phyloP scores from a whole-genome alignment of 2,888 invertebrate species.

The Pammene aurita region DNA sequence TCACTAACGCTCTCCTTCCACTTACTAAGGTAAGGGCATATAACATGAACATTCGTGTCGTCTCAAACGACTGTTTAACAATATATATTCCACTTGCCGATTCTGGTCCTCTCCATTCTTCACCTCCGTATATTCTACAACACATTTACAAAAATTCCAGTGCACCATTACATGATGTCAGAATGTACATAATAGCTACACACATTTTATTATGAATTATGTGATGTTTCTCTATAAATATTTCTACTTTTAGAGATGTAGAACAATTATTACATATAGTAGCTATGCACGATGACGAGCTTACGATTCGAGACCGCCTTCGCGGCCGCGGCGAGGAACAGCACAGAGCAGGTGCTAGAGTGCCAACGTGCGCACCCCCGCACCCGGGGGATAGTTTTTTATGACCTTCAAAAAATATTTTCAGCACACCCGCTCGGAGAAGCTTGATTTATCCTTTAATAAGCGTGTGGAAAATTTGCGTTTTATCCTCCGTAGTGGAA shows the following conservation, averaged over 20 bases:
- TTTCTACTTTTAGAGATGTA: constrained; percentile 22
- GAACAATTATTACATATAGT: constrained; percentile 10
- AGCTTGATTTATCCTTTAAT: too few relatives aligned
- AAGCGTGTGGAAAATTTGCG: too few relatives aligned
- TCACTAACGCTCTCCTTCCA: neutral
- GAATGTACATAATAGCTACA: constrained; percentile 37
- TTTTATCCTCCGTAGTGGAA: too few relatives aligned
- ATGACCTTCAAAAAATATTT: too few relatives aligned
- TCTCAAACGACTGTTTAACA: constrained; percentile 34
- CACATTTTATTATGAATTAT: constrained; percentile 48
- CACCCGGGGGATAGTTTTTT: too few relatives aligned
- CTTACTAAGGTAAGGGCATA: constrained; percentile 1
- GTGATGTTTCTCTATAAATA: constrained; percentile 10
- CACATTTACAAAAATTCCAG: constrained; percentile 60
- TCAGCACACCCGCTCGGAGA: too few relatives aligned
- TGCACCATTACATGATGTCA: constrained; percentile 69
- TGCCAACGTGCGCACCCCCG: too few relatives aligned
- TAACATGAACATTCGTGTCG: constrained; percentile 19
- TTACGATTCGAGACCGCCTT: constrained; percentile 1
- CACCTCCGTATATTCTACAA: constrained; percentile 59
- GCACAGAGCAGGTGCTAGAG: too few relatives aligned
- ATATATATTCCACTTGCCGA: constrained; percentile 50
- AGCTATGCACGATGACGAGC: neutral
- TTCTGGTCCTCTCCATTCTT: constrained; percentile 55
- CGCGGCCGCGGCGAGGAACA: neutral